phyloP scores from a whole-genome alignment of 2,113 vertebrate genomes.

The Hippocampus mohnikei region DNA sequence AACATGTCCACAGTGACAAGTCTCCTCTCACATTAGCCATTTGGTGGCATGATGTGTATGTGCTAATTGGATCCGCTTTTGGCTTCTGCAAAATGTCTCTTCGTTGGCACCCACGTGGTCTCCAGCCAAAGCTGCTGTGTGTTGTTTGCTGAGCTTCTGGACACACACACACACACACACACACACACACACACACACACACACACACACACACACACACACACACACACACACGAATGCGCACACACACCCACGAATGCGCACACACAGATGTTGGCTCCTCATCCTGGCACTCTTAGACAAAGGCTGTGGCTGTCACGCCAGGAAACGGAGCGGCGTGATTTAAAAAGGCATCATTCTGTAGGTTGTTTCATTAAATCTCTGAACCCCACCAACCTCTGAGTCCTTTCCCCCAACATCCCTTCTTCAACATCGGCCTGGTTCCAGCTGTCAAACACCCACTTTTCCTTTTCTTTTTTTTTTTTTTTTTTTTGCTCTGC shows the following conservation, averaged over 20 bases:
- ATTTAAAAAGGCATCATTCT: slow-evolving; percentile 69
- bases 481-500: slow-evolving; percentile 17
- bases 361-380: slow-evolving; percentile 67
- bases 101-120: slow-evolving; percentile 25
- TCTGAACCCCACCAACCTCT: slow-evolving; percentile 9
- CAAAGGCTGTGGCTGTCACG: slow-evolving; percentile 51
- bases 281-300: slow-evolving; percentile 30
- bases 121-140: slow-evolving; percentile 35
- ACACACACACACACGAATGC: not conserved
- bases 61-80: slow-evolving; percentile 29
- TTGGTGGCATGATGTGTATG: slow-evolving; percentile 22
- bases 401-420: slow-evolving; percentile 11
- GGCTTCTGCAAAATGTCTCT: slow-evolving; percentile 28
- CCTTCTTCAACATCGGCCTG: slow-evolving; percentile 21
- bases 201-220: not conserved
- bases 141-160: slow-evolving; percentile 25
- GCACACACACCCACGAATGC: not conserved
- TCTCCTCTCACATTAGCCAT: slow-evolving; percentile 16
- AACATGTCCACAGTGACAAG: slow-evolving; percentile 11
- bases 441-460: slow-evolving; percentile 18
- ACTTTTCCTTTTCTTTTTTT: slow-evolving; percentile 15
- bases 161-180: not conserved
- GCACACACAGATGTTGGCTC: slow-evolving; percentile 18
- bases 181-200: not conserved
- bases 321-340: slow-evolving; percentile 49